Evolutionary conservation across 2,888 invertebrate species (phyloP), one percentile per base, ranked within the genome.

Genomic region (Melinaea marsaeus): DNA sequence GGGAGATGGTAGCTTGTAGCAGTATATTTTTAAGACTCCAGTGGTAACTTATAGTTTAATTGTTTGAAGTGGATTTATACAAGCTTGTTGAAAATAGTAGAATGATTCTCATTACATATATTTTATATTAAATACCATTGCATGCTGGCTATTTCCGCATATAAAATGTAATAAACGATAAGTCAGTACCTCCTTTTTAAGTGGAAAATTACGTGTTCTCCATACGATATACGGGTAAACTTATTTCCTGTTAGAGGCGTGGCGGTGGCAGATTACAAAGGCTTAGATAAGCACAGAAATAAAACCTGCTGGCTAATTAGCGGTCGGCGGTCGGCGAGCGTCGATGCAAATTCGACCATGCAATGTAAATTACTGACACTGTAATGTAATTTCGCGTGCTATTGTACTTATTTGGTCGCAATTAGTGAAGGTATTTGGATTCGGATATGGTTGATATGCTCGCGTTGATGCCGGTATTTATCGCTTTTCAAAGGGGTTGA

Each of bases 251-350:
- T 58, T 42, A 61, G 63, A 66, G 84, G 85, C 85, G 84, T 79
- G 73, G 76, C 78, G 73, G 83, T 75, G 77, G 84, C 83, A 79
- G 87, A 87, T 88, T 84, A 84, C 81, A 76, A 72, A 66, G 79
- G 84, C 80, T 83, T 81, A 87, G 89, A 89, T 88, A 89, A 79
- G 76, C 78, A 79, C 81, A 88, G 89, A 90, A 88, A 88, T 87
- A 90, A 89, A 89, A 87, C 79, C 84, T 66, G 77, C 86, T 55
- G 83, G 79, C 83, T 89, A 90, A 90, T 90, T 90, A 88, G 84
- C 72, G 75, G 76, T 72, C 71, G 68, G 70, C 56, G 66, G 67
- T 33, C 55, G 65, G 59, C 74, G 72, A 72, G 73, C 74, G 79
- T 72, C 70, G 68, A 73, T 84, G 85, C 81, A 81, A 85, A 85